These are phyloP conservation scores for Neostethus bicornis DNA, from an alignment of 2,797 vertebrate genomes.

Conservation along the genomic window DNA sequence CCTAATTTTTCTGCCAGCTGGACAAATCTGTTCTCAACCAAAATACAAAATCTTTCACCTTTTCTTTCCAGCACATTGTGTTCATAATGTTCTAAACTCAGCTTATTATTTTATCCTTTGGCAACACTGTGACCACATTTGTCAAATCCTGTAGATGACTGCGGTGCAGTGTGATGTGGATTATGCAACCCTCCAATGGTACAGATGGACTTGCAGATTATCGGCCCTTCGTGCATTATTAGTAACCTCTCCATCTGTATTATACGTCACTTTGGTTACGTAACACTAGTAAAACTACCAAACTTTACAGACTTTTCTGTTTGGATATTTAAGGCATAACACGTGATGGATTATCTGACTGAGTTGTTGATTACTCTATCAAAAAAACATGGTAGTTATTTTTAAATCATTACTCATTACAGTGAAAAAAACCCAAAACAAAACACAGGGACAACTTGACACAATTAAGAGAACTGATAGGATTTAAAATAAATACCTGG, in stretches of 20 bases:
- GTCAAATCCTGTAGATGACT: constrained; percentile 38
- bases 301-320: constrained; percentile 19
- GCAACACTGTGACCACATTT: constrained; percentile 7
- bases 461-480: background rate
- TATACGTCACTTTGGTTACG: constrained; percentile 53
- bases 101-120: constrained; percentile 47
- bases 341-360: constrained; percentile 5
- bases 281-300: constrained; percentile 52
- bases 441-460: too few relatives aligned
- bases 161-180: constrained; percentile 43
- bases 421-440: constrained; percentile 22
- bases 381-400: too few relatives aligned
- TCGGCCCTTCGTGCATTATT: constrained; percentile 60
- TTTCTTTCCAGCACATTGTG: constrained; percentile 1
- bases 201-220: constrained; percentile 74
- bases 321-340: constrained; percentile 17
- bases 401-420: background rate
- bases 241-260: constrained; percentile 67
- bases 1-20: background rate
- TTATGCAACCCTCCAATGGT: constrained; percentile 69
- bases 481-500: constrained; percentile 23
- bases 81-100: constrained; percentile 32
- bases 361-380: constrained; percentile 18
- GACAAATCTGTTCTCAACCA: background rate
- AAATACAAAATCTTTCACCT: background rate